Conservation (phyloP, 2,113 vertebrate species). For the Muscicapa adusta region DNA sequence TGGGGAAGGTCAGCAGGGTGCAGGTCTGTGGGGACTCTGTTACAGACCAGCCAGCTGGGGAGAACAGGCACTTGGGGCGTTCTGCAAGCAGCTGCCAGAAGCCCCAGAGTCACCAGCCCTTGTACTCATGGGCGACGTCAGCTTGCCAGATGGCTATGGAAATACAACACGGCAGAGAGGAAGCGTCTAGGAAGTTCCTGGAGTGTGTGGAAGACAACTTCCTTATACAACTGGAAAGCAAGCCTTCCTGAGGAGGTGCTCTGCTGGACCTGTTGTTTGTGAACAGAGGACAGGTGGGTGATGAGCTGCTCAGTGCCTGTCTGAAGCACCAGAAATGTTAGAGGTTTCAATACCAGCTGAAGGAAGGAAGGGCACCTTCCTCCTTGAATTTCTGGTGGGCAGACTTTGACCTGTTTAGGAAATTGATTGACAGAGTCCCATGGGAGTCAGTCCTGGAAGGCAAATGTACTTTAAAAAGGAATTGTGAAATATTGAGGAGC, state of each 20-base stretch:
- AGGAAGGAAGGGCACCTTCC: not conserved
- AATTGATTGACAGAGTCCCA: too few species aligned
- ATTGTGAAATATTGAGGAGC: not conserved
- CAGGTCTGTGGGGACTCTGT: fast-evolving
- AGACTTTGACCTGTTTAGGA: not conserved
- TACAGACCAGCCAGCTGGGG: too few species aligned
- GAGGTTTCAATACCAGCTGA: not conserved
- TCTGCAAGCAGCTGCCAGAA: not conserved
- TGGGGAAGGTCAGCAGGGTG: fast-evolving
- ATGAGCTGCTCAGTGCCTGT: not conserved
- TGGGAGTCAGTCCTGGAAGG: not conserved
- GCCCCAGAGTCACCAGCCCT: not conserved
- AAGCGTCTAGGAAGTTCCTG: not conserved
- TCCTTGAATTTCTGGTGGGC: not conserved
- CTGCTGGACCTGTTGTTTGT: not conserved
- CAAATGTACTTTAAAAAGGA: not conserved
- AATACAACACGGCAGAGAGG: not conserved
- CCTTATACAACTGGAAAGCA: not conserved
- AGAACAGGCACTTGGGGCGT: fast-evolving
- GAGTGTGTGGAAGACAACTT: not conserved
- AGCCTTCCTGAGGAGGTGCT: too few species aligned
- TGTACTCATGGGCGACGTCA: fast-evolving
- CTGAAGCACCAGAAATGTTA: not conserved
- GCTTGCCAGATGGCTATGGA: not conserved
- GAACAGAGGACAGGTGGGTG: not conserved